Conservation (phyloP, 2,113 vertebrate species). For the Scartelaos histophorus region DNA sequence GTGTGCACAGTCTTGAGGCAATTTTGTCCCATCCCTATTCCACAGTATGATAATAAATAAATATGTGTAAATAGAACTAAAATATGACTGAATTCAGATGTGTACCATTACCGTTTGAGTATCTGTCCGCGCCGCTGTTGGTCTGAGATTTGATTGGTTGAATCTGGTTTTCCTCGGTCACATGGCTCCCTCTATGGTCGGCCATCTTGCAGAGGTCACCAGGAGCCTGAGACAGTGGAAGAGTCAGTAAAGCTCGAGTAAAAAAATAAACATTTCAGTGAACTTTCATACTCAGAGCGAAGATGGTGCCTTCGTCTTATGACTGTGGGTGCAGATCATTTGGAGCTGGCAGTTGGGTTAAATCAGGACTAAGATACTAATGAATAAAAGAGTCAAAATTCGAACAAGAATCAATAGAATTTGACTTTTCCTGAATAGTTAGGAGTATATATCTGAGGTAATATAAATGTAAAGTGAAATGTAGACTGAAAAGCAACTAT, state of each 20-base stretch:
- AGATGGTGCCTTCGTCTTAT: slow-evolving; percentile 3
- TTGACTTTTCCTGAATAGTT: too few species aligned
- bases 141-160: not conserved
- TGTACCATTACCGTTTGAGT: slow-evolving; percentile 57
- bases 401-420: too few species aligned
- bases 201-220: slow-evolving; percentile 39
- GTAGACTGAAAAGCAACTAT: too few species aligned
- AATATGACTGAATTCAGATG: too few species aligned
- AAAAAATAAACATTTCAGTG: not conserved
- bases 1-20: too few species aligned
- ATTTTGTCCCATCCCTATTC: too few species aligned
- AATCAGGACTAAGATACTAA: not conserved
- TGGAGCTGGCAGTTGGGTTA: not conserved
- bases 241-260: not conserved
- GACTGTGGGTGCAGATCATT: not conserved
- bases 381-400: not conserved
- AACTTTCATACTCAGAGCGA: not conserved
- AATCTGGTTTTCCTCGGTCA: slow-evolving; percentile 34
- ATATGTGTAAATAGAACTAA: too few species aligned
- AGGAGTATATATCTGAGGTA: too few species aligned
- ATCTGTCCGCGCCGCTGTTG: slow-evolving; percentile 22
- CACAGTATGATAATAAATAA: too few species aligned
- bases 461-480: too few species aligned
- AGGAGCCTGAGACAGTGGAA: slow-evolving; percentile 11
- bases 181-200: slow-evolving; percentile 4